phyloP scores from a whole-genome alignment of 2,888 invertebrate genomes.

The Odontocolon sp. region DNA sequence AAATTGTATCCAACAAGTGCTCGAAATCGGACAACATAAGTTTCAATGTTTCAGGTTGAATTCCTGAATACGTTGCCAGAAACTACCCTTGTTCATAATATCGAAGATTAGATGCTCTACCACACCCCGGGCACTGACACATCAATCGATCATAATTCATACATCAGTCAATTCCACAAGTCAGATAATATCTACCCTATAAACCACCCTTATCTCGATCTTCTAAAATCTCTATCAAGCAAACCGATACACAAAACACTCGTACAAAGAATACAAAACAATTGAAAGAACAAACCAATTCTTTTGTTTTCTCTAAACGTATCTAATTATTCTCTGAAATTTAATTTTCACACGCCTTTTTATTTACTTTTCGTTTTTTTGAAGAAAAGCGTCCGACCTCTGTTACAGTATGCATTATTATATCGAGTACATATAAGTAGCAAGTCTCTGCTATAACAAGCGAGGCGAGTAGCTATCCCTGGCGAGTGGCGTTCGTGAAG shows the following conservation, averaged over 20 bases:
- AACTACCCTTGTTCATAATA: not conserved
- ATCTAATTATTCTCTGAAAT: not conserved
- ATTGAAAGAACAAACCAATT: not conserved
- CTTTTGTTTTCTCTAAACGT: not conserved
- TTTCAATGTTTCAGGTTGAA: not conserved
- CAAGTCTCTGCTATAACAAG: conserved; percentile 48
- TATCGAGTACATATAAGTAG: conserved; percentile 1
- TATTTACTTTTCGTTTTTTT: not conserved
- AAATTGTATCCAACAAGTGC: too few relatives aligned
- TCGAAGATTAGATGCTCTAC: conserved; percentile 25
- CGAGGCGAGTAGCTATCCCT: conserved; percentile 25
- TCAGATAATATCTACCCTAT: not conserved
- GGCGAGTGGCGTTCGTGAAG: not conserved
- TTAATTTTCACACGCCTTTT: not conserved
- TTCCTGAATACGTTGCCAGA: not conserved
- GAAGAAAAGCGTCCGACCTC: not conserved
- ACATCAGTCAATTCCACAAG: conserved; percentile 43
- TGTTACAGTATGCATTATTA: not conserved
- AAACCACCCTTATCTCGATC: conserved; percentile 21
- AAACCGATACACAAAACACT: not conserved
- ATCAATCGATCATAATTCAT: conserved; percentile 45
- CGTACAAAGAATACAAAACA: not conserved
- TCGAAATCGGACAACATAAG: too few relatives aligned
- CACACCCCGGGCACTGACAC: conserved; percentile 36
- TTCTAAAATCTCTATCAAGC: conserved; percentile 30